phyloP scores from a whole-genome alignment of 2,888 invertebrate genomes.

The Heliconius sara region DNA sequence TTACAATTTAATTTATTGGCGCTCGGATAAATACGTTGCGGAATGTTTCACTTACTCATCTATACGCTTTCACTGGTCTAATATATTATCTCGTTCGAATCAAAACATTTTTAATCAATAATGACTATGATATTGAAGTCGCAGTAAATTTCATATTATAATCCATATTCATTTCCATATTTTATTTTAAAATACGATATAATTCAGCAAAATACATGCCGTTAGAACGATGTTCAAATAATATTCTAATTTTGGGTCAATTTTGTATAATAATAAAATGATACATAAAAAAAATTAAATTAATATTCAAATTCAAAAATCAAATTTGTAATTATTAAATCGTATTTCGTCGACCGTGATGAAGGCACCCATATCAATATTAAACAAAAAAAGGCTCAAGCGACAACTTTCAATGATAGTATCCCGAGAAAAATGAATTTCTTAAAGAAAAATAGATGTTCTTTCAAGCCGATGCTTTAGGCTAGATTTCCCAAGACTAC shows the following conservation, averaged over 20 bases:
- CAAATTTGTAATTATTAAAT: not conserved
- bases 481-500: conserved; percentile 44
- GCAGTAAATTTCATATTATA: too few relatives aligned
- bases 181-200: not conserved
- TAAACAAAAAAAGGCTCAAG: not conserved
- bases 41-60: conserved; percentile 29
- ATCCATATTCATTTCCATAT: not conserved
- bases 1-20: conserved; percentile 37
- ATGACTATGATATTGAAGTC: not conserved
- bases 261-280: too few relatives aligned
- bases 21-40: conserved; percentile 21
- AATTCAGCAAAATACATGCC: too few relatives aligned
- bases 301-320: not conserved
- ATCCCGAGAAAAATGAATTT: conserved; percentile 33
- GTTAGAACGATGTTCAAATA: not conserved
- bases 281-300: too few relatives aligned
- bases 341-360: not conserved
- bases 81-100: conserved; percentile 1
- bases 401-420: not conserved
- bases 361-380: not conserved
- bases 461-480: conserved; percentile 30
- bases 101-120: not conserved
- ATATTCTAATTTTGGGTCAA: too few relatives aligned
- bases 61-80: conserved; percentile 26
- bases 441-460: conserved; percentile 23